Conservation (phyloP, 2,113 vertebrate species). For the Todiramphus saurophagus region DNA sequence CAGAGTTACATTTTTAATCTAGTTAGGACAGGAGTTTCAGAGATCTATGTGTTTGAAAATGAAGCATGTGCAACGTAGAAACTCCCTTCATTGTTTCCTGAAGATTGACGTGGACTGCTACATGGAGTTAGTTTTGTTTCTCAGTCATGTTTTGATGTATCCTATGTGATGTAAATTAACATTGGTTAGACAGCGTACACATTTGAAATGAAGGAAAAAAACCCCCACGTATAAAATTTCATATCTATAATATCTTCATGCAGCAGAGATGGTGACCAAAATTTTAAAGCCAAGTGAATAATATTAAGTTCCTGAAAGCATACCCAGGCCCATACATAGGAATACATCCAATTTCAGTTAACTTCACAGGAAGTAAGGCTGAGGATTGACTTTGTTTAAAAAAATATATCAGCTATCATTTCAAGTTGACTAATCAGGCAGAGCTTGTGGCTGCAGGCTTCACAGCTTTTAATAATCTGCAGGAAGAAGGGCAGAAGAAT, state of each 20-base stretch:
- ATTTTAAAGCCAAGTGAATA: not conserved
- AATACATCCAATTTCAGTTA: not conserved
- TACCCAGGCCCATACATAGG: not conserved
- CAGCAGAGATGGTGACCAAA: not conserved
- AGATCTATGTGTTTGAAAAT: not conserved
- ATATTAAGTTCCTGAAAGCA: not conserved
- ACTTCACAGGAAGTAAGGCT: not conserved
- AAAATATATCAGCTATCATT: not conserved
- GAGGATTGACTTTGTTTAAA: not conserved
- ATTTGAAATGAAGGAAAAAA: not conserved
- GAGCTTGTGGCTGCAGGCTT: not conserved
- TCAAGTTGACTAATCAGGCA: not conserved
- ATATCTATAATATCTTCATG: not conserved
- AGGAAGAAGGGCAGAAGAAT: not conserved
- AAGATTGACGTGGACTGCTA: fast-evolving
- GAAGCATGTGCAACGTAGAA: not conserved
- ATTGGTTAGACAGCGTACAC: not conserved
- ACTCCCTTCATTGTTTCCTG: not conserved
- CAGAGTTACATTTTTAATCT: not conserved
- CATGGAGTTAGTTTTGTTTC: not conserved
- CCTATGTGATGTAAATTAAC: not conserved
- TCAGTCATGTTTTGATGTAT: not conserved
- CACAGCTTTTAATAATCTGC: not conserved
- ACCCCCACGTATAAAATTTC: fast-evolving
- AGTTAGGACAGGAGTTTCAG: not conserved